Percentiles rank a stretch among this genome's conserved stretches.
phyloP scores from a whole-genome alignment of 2,113 vertebrate genomes.

The Lipotes vexillifer region DNA sequence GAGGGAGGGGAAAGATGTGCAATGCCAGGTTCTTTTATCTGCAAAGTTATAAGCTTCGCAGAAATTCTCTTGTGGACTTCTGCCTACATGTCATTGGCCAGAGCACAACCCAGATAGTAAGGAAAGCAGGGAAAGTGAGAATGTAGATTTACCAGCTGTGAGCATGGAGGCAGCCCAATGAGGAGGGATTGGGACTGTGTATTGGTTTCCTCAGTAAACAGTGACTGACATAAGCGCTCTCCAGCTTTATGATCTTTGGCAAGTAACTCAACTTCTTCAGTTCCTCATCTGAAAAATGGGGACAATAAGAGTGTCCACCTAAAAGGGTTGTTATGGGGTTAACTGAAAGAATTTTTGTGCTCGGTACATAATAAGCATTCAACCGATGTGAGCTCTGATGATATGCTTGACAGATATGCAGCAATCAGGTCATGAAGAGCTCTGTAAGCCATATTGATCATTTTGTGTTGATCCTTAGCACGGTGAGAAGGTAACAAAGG shows the following conservation, averaged over 20 bases:
- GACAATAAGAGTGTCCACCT: neutral
- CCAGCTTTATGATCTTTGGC: neutral
- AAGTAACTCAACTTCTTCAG: neutral
- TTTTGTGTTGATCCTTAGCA: neutral
- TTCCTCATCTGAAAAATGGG: neutral
- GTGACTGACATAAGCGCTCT: neutral
- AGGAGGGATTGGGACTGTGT: neutral
- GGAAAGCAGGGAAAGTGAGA: neutral
- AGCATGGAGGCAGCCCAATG: neutral
- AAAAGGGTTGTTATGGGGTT: neutral
- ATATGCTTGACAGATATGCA: neutral
- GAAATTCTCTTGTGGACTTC: neutral
- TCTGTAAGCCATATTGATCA: neutral
- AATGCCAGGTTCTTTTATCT: neutral
- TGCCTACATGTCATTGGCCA: neutral
- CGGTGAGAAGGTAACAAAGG: neutral
- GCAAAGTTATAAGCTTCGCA: neutral
- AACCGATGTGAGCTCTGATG: fast-evolving
- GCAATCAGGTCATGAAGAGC: too few species aligned
- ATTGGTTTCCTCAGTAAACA: neutral
- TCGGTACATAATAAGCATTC: neutral
- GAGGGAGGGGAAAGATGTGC: neutral
- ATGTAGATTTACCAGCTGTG: neutral
- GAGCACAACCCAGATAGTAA: neutral
- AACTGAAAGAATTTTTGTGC: neutral